Evolutionary conservation across 2,113 vertebrate species (phyloP).

Genomic region (Chaenocephalus aceratus): DNA sequence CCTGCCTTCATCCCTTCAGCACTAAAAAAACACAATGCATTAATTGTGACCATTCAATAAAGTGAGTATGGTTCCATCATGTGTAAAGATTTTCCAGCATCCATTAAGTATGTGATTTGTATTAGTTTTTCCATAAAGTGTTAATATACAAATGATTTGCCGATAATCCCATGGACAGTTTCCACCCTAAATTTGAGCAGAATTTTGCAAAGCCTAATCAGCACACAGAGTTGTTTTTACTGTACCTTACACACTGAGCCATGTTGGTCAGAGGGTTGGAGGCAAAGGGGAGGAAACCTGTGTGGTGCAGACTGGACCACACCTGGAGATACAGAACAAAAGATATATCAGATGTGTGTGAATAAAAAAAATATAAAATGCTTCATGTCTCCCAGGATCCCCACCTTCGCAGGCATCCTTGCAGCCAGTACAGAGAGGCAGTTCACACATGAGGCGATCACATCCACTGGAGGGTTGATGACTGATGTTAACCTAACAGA

Average conservation of each 20-base stretch:
- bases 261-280: constrained; percentile 90
- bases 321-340: constrained; percentile 81
- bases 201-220: too few species aligned
- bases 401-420: constrained; percentile 94
- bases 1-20: constrained; percentile 98
- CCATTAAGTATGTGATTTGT: too few species aligned
- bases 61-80: too few species aligned
- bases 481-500: constrained; percentile 90
- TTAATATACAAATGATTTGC: too few species aligned
- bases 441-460: constrained; percentile 96
- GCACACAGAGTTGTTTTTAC: too few species aligned
- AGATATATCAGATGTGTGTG: background rate
- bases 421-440: constrained; percentile 94
- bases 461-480: constrained; percentile 93
- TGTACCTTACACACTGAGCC: constrained; percentile 92
- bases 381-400: background rate
- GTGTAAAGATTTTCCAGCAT: too few species aligned
- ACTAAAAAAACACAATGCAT: constrained; percentile 74
- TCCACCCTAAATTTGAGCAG: too few species aligned
- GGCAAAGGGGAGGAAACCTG: constrained; percentile 94
- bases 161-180: too few species aligned
- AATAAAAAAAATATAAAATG: background rate
- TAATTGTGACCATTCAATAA: too few species aligned
- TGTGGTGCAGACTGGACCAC: constrained; percentile 97
- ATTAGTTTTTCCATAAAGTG: too few species aligned